Evolutionary conservation across 1,140 invertebrate genomes (phyloP).

Genomic region (fruit fly (Drosophila melanogaster)): Release_6_plus_ISO1_MT NT_037436.4:9269501-9270000

Average conservation of each 20-base stretch:
- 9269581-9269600: slow-evolving; percentile 31
- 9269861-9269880: too few species aligned
- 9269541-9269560: slow-evolving; percentile 29
- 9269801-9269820: too few species aligned
- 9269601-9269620: slow-evolving; percentile 6
- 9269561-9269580: slow-evolving; percentile 13
- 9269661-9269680: background rate
- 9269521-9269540: slow-evolving; percentile 83
- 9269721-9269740: background rate
- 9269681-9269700: background rate
- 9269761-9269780: background rate
- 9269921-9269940: too few species aligned
- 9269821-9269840: too few species aligned
- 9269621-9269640: slow-evolving; percentile 19
- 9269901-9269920: too few species aligned
- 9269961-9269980: too few species aligned
- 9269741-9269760: background rate
- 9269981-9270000: background rate
- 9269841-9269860: too few species aligned
- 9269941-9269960: too few species aligned
- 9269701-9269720: background rate
- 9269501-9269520: slow-evolving; percentile 97
- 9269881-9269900: too few species aligned
- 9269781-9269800: too few species aligned
- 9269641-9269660: slow-evolving; percentile 1